phyloP scores from a whole-genome alignment of 2,888 invertebrate genomes.

The Acrocyrtus sp. region DNA sequence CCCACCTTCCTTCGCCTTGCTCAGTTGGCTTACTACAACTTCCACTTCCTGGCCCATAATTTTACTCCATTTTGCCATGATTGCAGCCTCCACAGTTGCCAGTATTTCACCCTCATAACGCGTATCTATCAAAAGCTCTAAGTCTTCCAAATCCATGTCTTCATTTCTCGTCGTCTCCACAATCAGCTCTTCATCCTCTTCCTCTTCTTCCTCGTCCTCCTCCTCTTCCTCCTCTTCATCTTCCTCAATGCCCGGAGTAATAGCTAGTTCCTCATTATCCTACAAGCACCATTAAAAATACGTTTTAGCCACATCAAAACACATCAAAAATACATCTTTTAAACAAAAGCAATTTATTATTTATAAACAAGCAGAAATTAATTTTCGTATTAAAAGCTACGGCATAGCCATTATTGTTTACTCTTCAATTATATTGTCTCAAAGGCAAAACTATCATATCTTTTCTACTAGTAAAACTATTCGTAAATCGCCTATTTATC shows the following conservation, averaged over 20 bases:
- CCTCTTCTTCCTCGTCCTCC: constrained; percentile 60
- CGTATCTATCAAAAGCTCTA: constrained; percentile 65
- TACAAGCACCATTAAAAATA: no score
- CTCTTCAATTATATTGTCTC: no score
- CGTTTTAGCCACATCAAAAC: not conserved
- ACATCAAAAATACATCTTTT: not conserved
- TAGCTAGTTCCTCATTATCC: constrained; percentile 46
- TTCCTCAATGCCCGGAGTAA: constrained; percentile 50
- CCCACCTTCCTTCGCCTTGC: constrained; percentile 89
- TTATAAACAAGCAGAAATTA: no score
- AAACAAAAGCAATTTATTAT: no score
- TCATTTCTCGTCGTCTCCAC: constrained; percentile 71
- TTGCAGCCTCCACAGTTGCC: constrained; percentile 77
- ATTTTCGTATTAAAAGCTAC: no score
- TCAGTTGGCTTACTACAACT: constrained; percentile 91
- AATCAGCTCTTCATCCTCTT: constrained; percentile 66
- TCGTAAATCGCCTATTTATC: no score
- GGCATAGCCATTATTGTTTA: no score
- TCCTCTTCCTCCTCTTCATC: constrained; percentile 55
- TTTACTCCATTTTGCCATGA: constrained; percentile 84
- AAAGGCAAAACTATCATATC: no score
- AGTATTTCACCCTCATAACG: constrained; percentile 72
- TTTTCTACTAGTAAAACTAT: no score
- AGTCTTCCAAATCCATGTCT: constrained; percentile 75
- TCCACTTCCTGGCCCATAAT: constrained; percentile 82